Percentiles rank a stretch among this genome's conserved stretches.
Conservation (phyloP, 2,888 invertebrate species). For the Sacculina carcini region DNA sequence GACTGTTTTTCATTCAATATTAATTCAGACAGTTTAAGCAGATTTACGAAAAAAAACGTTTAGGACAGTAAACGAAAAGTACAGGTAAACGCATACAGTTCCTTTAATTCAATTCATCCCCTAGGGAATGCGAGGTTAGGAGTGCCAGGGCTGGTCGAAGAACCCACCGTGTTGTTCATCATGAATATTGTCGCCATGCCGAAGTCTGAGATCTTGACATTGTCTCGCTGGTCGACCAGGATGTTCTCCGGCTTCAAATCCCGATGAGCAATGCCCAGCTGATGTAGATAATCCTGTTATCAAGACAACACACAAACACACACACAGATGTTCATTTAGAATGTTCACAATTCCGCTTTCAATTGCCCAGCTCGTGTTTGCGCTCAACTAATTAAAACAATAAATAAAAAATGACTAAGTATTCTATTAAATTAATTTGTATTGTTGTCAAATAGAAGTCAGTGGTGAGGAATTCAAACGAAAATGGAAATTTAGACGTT, state of each 20-base stretch:
- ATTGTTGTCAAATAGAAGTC: no score
- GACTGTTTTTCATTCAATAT: no score
- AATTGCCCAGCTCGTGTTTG: not conserved
- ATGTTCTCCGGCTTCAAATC: conserved; percentile 95
- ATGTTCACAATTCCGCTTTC: not conserved
- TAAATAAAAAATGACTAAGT: not conserved
- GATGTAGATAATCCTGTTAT: conserved; percentile 50
- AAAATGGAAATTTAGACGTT: no score
- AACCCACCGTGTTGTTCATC: conserved; percentile 19
- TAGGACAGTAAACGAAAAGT: no score
- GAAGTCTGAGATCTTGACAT: conserved; percentile 86
- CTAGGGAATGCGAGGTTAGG: not conserved
- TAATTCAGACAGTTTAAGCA: no score
- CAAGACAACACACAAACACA: not conserved
- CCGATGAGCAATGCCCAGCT: conserved; percentile 66
- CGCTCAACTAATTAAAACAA: not conserved
- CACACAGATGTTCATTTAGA: not conserved
- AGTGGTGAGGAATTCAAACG: no score
- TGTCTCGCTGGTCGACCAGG: conserved; percentile 52
- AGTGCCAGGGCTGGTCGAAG: not conserved
- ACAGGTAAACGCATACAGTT: no score
- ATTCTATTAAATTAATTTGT: no score
- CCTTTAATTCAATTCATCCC: no score
- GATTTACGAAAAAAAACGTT: no score
- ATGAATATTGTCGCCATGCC: conserved; percentile 63